Conservation (phyloP, 2,797 vertebrate genomes). For the Parauchenoglanis punctatus region DNA sequence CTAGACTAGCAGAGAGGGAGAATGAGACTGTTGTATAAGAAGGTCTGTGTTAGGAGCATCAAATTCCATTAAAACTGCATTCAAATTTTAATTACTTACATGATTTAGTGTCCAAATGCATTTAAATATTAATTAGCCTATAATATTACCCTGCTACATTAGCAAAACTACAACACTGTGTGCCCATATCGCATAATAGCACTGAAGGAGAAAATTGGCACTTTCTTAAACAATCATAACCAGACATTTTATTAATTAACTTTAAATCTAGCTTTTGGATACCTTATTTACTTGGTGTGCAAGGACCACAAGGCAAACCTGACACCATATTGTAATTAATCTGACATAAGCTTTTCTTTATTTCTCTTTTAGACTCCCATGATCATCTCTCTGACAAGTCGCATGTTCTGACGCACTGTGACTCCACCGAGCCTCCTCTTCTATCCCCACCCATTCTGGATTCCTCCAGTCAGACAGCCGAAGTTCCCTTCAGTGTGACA, state of each 20-base stretch:
- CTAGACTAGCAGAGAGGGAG: neutral
- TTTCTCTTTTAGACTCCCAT: constrained; percentile 71
- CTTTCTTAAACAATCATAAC: neutral
- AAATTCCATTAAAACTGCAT: constrained; percentile 8
- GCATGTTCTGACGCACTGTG: constrained; percentile 52
- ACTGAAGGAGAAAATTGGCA: neutral
- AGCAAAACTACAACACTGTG: neutral
- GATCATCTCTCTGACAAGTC: constrained; percentile 63
- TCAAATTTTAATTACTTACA: neutral
- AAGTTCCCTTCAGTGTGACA: constrained; percentile 76
- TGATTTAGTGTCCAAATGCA: constrained; percentile 9
- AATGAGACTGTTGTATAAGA: neutral
- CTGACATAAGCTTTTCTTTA: constrained; percentile 40
- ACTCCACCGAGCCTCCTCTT: constrained; percentile 63
- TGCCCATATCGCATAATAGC: neutral
- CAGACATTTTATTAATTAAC: neutral
- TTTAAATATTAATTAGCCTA: constrained; percentile 16
- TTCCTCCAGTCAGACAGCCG: constrained; percentile 74
- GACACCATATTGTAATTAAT: neutral
- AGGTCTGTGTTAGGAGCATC: constrained; percentile 1
- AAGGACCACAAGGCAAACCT: neutral
- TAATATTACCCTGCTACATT: neutral
- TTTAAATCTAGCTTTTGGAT: neutral
- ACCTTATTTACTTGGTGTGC: neutral
- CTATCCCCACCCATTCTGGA: constrained; percentile 67